These are phyloP conservation scores for Falco rusticolus DNA, from an alignment of 2,797 vertebrate species.

Conservation along the genomic window DNA sequence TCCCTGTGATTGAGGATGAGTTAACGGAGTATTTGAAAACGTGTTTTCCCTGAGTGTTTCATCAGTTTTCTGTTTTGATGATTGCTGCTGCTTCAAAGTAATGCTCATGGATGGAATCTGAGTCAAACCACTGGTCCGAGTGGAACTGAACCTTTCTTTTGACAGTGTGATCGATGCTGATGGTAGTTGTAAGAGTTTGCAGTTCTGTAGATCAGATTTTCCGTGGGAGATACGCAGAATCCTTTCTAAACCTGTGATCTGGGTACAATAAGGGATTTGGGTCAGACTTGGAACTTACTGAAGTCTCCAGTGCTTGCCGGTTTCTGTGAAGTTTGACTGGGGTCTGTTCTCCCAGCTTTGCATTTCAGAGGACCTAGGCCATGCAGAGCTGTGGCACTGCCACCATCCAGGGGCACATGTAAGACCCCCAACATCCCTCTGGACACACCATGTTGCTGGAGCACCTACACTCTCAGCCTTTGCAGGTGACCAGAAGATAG, in stretches of 20 bases:
- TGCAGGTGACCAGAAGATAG: neutral
- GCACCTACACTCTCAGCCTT: too few species aligned
- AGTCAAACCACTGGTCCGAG: neutral
- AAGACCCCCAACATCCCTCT: neutral
- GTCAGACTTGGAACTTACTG: neutral
- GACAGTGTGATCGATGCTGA: neutral
- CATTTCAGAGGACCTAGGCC: neutral
- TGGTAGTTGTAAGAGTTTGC: neutral
- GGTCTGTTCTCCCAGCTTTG: neutral
- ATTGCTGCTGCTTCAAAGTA: neutral
- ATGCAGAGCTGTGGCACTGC: neutral
- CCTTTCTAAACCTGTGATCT: neutral
- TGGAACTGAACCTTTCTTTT: neutral
- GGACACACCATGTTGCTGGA: neutral
- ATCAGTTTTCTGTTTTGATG: neutral
- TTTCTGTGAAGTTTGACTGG: neutral
- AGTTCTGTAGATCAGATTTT: neutral
- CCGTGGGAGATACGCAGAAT: neutral
- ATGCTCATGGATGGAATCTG: neutral
- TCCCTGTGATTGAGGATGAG: neutral
- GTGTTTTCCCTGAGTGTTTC: neutral
- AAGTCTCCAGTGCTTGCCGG: neutral
- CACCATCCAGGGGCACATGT: accelerated
- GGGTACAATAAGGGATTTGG: neutral
- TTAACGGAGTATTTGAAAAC: neutral